Base-by-base conservation (phyloP, 2,888 invertebrate species). In the Nomada hirtipes region DNA sequence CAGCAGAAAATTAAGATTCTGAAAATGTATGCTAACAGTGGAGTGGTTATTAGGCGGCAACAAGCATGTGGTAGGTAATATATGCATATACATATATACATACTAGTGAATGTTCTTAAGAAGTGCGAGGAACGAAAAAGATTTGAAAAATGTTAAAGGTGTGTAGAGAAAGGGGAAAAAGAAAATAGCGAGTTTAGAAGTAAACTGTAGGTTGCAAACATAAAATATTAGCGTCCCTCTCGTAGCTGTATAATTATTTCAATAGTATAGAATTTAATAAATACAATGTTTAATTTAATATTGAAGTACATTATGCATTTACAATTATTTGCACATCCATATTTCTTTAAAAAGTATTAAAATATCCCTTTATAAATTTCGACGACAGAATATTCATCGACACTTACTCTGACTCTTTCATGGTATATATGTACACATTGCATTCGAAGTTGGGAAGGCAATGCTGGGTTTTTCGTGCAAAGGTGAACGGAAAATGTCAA, bases 361-460 rank as follows among this genome's bases (percentile, higher is more conserved):
- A 69, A 57, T 26, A 50, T 13, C 18, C 9, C 26, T 9, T 26
- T 23, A 29, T 57, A 10, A 53, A 7, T 20, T 13, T 13, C 15
- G 20, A 15, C n/a, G n/a, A 67, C 36, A 20, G 20, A 55, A 67
- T 67, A 67, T 67, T 67, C 50, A 20, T 42, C 20, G 15, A 10
- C 42, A 53, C 15, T 4, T 53, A 15, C 15, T 55, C n/a, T 15
- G 29, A 55, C 55, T 15, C 53, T 15, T 20, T 20, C 9, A 3
- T 67, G 42, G 9, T 26, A 15, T 36, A 64, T 13, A 23, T 64
- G 20, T 47, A 13, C 3, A 18, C 18, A 26, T 50, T 64, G 23
- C 18, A 64, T 26, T 13, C 42, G 18, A 20, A 7, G 4, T 20
- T 20, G 23, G 0, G 9, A 4, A 2, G 55, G 23, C 4, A 57